Conservation (phyloP, 2,888 invertebrate genomes). For the Brassicogethes aeneus region DNA sequence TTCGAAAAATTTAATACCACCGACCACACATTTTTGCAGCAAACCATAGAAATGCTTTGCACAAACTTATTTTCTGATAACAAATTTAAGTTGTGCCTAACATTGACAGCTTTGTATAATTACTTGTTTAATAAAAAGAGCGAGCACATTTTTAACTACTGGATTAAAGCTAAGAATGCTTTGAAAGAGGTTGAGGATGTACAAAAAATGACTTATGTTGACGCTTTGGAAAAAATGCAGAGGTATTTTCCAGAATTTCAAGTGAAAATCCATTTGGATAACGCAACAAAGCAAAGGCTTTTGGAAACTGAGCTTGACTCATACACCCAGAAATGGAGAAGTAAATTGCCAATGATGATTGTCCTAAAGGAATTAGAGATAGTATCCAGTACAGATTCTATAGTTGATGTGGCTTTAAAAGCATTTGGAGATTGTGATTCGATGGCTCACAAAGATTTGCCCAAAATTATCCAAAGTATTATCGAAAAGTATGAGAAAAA, state of each 20-base stretch:
- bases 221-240: background rate
- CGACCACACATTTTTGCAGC: too few relatives aligned
- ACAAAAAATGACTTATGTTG: background rate
- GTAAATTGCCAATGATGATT: conserved; percentile 23
- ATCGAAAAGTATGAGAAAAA: background rate
- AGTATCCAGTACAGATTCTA: conserved; percentile 1
- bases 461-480: background rate
- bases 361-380: conserved; percentile 17
- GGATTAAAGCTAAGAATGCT: background rate
- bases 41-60: too few relatives aligned
- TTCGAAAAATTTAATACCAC: too few relatives aligned
- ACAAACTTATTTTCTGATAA: too few relatives aligned
- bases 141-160: too few relatives aligned
- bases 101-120: too few relatives aligned
- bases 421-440: background rate
- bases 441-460: background rate
- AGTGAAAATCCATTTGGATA: background rate
- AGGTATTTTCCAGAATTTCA: background rate
- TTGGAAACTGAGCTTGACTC: conserved; percentile 19
- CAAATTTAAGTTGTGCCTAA: too few relatives aligned
- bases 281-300: background rate
- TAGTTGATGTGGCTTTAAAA: background rate
- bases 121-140: too few relatives aligned
- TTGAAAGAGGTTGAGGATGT: background rate
- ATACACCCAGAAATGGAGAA: conserved; percentile 28